Evolutionary conservation across 2,888 invertebrate species (phyloP).

Genomic region (Ormyrus nitidulus): DNA sequence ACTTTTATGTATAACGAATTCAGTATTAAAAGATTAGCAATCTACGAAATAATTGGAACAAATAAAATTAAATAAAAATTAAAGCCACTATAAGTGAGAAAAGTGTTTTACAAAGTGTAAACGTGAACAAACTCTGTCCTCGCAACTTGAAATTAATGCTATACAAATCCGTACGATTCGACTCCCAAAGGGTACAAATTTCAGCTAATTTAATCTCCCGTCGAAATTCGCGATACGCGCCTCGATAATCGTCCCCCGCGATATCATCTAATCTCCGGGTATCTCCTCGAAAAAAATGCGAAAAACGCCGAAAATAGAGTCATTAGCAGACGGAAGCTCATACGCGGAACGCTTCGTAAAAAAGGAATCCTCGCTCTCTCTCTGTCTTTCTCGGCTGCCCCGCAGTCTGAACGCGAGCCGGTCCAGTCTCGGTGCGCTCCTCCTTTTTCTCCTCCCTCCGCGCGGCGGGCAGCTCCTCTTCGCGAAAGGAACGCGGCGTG

Average conservation of each 20-base stretch:
- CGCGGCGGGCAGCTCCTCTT: not conserved
- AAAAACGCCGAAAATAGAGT: conserved; percentile 54
- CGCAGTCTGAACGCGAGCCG: conserved; percentile 43
- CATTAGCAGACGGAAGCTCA: conserved; percentile 35
- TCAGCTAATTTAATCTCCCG: not conserved
- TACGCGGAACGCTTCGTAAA: not conserved
- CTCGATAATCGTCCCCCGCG: not conserved
- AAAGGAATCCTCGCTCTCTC: not conserved
- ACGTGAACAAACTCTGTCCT: no score
- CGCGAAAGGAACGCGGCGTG: conserved; percentile 45
- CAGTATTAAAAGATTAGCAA: no score
- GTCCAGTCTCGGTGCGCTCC: not conserved
- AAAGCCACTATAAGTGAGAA: no score
- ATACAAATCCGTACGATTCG: no score
- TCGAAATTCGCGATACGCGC: conserved; percentile 29
- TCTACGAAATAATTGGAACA: no score
- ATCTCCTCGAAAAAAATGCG: conserved; percentile 36
- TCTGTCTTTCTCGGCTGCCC: conserved; percentile 20
- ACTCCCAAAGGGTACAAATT: no score
- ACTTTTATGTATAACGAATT: no score
- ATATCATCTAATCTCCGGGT: conserved; percentile 15
- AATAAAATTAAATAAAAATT: no score
- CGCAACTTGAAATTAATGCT: no score
- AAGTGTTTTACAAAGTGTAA: no score
- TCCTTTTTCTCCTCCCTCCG: conserved; percentile 8